Conservation (phyloP, 2,797 vertebrate species). For the Hemibagrus guttatus region DNA sequence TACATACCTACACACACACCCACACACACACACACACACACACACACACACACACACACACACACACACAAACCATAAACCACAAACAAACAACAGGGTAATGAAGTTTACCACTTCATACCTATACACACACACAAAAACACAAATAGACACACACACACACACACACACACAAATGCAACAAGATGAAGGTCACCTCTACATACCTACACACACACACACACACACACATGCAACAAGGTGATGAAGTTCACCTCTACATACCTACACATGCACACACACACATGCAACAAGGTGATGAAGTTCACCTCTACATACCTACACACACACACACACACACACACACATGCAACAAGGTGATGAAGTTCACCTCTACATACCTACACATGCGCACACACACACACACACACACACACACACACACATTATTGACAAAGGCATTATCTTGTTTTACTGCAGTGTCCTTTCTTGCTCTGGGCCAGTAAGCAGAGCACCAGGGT, state of each 20-base stretch:
- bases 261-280: conserved; percentile 13
- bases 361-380: neutral
- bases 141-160: too few species aligned
- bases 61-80: too few species aligned
- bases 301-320: neutral
- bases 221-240: neutral
- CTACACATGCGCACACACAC: conserved; percentile 21
- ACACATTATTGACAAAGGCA: conserved; percentile 39
- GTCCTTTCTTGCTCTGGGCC: conserved; percentile 34
- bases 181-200: too few species aligned
- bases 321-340: conserved; percentile 13
- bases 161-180: too few species aligned
- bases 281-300: neutral
- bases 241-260: neutral
- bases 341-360: conserved; percentile 18
- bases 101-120: too few species aligned
- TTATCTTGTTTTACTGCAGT: conserved; percentile 41
- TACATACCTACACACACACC: too few species aligned
- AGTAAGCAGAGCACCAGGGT: conserved; percentile 27
- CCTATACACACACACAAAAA: too few species aligned
- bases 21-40: too few species aligned
- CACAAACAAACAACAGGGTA: too few species aligned
- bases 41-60: too few species aligned
- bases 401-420: conserved; percentile 17
- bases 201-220: too few species aligned